Base-by-base conservation (phyloP, 2,888 invertebrate species). In the Miltochrista miniata region DNA sequence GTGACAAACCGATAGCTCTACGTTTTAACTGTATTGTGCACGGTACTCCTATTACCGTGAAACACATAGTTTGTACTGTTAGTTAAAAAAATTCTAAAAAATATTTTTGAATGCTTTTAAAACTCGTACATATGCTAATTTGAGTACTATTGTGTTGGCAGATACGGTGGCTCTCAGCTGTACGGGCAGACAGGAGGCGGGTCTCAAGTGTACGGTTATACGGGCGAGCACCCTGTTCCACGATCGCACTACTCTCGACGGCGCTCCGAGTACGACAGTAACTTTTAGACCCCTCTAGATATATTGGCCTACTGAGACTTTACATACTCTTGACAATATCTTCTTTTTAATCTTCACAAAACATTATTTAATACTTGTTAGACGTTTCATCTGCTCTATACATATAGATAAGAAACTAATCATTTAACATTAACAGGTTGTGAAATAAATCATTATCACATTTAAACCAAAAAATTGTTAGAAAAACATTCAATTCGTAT, bases 191-290 rank as follows among this genome's bases (percentile, higher is more conserved):
- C 89, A 84, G 95, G 83, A 89, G 95, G 93, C 44, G 93, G 93
- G 34, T 92, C 92, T 51, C 93, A 93, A 75, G 90, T 90, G 56
- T 93, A 92, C 64, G 94, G 90, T 15, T 90, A 90, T 76, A 85
- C 88, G 30, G 91, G 89, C 51, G 91, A 91, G 67, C 83, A 85
- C 72, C 81, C 52, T 24, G 48, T 41, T 13, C 48, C 80, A 7
- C 90, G 93, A 55, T 93, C 93, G 11, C 93, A 92, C 75, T 93
- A 93, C 79, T 92, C 93, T 43, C 88, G 95, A 40, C 90, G 94
- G 64, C 93, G 95, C 79, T 95, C 96, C 34, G 95, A 96, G 79
- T 96, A 96, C 82, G 96, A 96, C 81, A 95, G 95, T 68, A 95
- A 96, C 87, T 96, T 96, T 90, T 96, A 93, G 79, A 81, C 69